phyloP scores from a whole-genome alignment of 2,113 vertebrate species.

The Apodemus sylvaticus region DNA sequence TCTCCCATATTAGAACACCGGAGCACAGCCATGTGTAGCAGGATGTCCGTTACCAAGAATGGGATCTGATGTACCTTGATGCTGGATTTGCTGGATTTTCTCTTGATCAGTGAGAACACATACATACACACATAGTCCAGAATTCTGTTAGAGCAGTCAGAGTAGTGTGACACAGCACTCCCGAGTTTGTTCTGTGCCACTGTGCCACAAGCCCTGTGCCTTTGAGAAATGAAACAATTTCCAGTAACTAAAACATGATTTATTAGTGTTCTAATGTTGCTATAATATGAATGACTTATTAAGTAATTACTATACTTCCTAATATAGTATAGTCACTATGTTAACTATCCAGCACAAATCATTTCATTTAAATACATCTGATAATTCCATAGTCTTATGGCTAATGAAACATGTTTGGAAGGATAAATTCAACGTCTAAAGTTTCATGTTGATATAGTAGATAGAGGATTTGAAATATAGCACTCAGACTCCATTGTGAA shows the following conservation, averaged over 20 bases:
- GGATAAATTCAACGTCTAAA: background rate
- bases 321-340: background rate
- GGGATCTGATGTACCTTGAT: background rate
- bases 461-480: background rate
- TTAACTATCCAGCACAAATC: background rate
- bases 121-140: no score
- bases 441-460: background rate
- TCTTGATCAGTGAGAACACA: background rate
- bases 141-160: background rate
- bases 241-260: background rate
- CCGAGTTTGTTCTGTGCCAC: background rate
- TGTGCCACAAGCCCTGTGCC: background rate
- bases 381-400: background rate
- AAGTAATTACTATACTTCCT: background rate
- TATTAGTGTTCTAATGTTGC: background rate
- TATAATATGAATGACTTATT: background rate
- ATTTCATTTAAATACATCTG: constrained; percentile 14
- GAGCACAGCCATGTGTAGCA: background rate
- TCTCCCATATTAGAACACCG: background rate
- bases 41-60: background rate
- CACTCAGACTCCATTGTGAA: background rate
- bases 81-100: background rate
- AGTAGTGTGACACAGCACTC: background rate
- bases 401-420: background rate
- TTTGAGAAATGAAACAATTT: background rate